These are phyloP conservation scores for Tylochromis polylepis DNA, from an alignment of 2,113 vertebrate genomes.

Conservation along the genomic window DNA sequence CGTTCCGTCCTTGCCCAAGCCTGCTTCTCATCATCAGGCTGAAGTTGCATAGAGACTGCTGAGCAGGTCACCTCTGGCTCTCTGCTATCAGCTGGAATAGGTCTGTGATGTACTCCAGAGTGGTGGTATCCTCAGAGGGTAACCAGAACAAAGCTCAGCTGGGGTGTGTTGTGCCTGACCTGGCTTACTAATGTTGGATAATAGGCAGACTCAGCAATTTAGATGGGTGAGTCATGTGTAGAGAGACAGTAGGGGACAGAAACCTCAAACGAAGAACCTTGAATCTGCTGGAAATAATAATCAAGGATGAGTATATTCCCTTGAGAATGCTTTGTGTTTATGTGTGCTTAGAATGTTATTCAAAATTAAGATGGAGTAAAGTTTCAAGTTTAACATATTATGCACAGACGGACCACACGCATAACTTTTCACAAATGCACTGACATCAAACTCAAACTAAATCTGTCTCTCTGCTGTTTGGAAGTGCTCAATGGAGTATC, in stretches of 20 bases:
- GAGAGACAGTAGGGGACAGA: not conserved
- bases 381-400: conserved; percentile 18
- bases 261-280: not conserved
- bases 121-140: conserved; percentile 32
- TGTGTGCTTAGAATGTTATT: conserved; percentile 14
- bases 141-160: conserved; percentile 61
- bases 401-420: not conserved
- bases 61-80: conserved; percentile 57
- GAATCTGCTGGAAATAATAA: conserved; percentile 10
- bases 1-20: not conserved
- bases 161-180: conserved; percentile 26
- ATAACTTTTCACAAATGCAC: not conserved
- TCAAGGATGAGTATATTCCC: not conserved
- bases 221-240: conserved; percentile 35
- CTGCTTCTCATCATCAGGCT: conserved; percentile 61
- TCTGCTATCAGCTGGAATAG: conserved; percentile 47
- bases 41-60: conserved; percentile 27
- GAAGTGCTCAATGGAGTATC: conserved; percentile 5
- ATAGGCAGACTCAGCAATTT: conserved; percentile 64
- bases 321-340: conserved; percentile 3
- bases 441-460: conserved; percentile 26
- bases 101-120: conserved; percentile 56
- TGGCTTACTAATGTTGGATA: conserved; percentile 49
- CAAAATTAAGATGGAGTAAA: not conserved
- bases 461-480: conserved; percentile 37